Evolutionary conservation across 2,113 vertebrate species (phyloP), one percentile per base, ranked within the genome.

Genomic region (Glaucomys volans): DNA sequence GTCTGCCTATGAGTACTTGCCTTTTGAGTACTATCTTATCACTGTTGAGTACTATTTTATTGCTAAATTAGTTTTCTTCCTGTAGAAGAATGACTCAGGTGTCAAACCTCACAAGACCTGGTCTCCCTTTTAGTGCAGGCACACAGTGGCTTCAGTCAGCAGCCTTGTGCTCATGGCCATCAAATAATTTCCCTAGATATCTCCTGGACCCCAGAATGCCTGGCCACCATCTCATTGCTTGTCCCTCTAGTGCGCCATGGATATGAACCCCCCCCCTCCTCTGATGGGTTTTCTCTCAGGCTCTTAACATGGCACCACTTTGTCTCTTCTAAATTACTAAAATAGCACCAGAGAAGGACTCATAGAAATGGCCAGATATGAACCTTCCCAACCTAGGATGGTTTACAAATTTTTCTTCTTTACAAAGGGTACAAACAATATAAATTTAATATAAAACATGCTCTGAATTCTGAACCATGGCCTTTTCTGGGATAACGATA

Each of bases 121-220:
- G 8, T 24, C 28, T 91, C 32, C 32, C n/a, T 47, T 47, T 20
- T 26, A 93, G 22, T 2, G 2, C 2, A 3, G 0, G 22, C 12
- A 26, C n/a, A 26, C 11, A 1, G 0, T 17, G 44, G 28, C 35
- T 57, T 59, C 4, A 1, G 6, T 54, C n/a, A 87, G 17, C 4
- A 40, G 35, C 7, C 9, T 0, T 4, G 0, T 59, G 22, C 44
- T 86, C 9, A 0, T 26, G 59, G 17, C 44, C 57, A 2, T 57
- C 47, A 8, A 4, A 2, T 0, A 3, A 13, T 35, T 59, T 54
- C 47, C 18, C 37, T 50, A 4, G 30, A 54, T 28, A 14, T 5
- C 42, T 4, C 1, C 35, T 72, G 4, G 26, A 30, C 44, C 54
- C 13, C 26, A 18, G 17, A 6, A 42, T 2, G 5, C 10, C 18